A percentile compares a stretch with the other conserved stretches of the same genome.
Conservation (phyloP, 1,140 invertebrate species). For the Sitodiplosis mosellana region DNA sequence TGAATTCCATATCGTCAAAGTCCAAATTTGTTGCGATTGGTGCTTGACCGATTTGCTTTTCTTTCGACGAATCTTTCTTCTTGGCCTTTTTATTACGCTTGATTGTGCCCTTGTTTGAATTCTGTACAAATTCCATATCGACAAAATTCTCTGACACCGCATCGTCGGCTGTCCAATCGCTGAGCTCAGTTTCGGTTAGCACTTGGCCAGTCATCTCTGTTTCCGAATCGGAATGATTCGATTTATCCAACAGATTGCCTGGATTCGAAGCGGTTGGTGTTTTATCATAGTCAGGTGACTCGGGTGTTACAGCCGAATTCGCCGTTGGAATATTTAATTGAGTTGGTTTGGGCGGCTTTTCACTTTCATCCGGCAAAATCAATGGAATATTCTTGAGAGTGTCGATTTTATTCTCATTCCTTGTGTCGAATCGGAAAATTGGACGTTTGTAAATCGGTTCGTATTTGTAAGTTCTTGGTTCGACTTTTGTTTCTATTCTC, state of each 20-base stretch:
- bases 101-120: constrained; percentile 32
- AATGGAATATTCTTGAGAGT: constrained; percentile 21
- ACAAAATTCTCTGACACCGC: constrained; percentile 53
- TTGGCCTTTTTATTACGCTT: constrained; percentile 26
- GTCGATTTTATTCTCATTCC: constrained; percentile 24
- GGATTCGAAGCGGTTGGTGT: constrained; percentile 14
- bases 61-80: constrained; percentile 15
- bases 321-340: constrained; percentile 12
- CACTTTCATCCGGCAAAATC: constrained; percentile 16
- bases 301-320: not conserved
- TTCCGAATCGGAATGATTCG: constrained; percentile 29
- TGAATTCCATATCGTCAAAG: constrained; percentile 42
- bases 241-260: constrained; percentile 7
- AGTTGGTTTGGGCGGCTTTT: constrained; percentile 17
- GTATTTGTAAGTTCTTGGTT: not conserved
- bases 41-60: constrained; percentile 18
- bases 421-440: constrained; percentile 18
- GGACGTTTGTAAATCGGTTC: not conserved
- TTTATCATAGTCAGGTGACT: constrained; percentile 14
- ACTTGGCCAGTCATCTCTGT: constrained; percentile 44
- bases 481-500: not conserved
- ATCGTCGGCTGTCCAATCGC: constrained; percentile 65
- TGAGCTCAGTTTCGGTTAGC: constrained; percentile 64
- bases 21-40: constrained; percentile 21
- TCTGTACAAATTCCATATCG: constrained; percentile 39